Percentiles rank a stretch among this genome's conserved stretches.
Evolutionary conservation across 2,888 invertebrate species (phyloP).

Genomic region (Orthosia gothica): DNA sequence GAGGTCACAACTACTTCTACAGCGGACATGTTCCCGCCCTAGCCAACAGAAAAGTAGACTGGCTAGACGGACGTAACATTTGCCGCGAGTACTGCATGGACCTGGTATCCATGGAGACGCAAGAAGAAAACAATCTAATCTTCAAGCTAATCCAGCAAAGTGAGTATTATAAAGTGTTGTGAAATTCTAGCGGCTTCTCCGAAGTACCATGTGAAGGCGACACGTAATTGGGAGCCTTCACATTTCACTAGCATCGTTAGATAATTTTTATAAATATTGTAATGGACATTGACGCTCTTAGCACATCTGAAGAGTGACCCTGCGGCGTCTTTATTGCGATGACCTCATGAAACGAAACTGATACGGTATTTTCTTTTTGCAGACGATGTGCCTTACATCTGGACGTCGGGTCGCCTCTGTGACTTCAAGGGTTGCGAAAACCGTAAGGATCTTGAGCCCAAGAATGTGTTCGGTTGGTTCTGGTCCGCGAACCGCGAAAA

Average conservation of each 20-base stretch:
- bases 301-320: conserved; percentile 52
- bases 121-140: conserved; percentile 97
- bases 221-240: conserved; percentile 65
- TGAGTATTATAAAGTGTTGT: conserved; percentile 75
- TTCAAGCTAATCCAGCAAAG: conserved; percentile 97
- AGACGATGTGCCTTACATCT: conserved; percentile 98
- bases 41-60: conserved; percentile 96
- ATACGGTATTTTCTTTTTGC: conserved; percentile 65
- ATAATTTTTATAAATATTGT: conserved; percentile 58
- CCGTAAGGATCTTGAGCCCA: conserved; percentile 96
- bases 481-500: conserved; percentile 98
- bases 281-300: conserved; percentile 57
- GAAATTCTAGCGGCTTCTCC: conserved; percentile 52
- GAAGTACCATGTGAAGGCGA: conserved; percentile 50
- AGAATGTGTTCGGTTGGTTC: conserved; percentile 97
- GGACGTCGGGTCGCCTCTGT: conserved; percentile 98
- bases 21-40: conserved; percentile 95
- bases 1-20: conserved; percentile 97
- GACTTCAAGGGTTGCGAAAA: conserved; percentile 98
- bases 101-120: conserved; percentile 96
- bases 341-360: conserved; percentile 38
- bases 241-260: conserved; percentile 58
- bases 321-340: conserved; percentile 38
- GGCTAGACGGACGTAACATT: conserved; percentile 97
- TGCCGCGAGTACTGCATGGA: conserved; percentile 99